Evolutionary conservation across 2,797 vertebrate genomes (phyloP), one percentile per base, ranked within the genome.

Genomic region (Chaenodraco wilsoni): DNA sequence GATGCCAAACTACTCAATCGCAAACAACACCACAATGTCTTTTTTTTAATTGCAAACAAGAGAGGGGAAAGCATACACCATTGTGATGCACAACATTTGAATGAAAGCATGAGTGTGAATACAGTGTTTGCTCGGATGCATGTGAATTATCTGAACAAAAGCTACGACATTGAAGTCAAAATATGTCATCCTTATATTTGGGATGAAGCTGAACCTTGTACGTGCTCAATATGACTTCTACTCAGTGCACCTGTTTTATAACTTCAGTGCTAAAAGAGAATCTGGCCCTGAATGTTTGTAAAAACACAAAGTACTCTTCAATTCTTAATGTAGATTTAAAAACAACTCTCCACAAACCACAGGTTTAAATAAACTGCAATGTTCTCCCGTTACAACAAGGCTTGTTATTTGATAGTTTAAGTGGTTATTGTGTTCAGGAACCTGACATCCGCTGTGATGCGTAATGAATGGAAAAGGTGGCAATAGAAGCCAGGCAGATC

Each of bases 391-490:
- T 31, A 57, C 70, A 69, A 44, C 23, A 31, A 57, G 23, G 27
- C 56, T 45, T 59, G 58, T 80, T 44, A 21, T 51, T 63, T 44
- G 17, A 55, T 50, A 66, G 66, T 81, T 77, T 45, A 68, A 69
- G 54, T 59, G 59, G 61, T 48, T 71, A 72, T 69, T 74, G 59
- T 72, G 58, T 57, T 74, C 64, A 71, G 57, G 46, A 86, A 75
- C 9, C 46, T 19, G 15, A 54, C 57, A 65, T 71, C 57, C 9
- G 0, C 71, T 59, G 41, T 57, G 82, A 83, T 81, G 70, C 79
- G 80, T 78, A 89, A 74, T 79, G 64, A 78, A 72, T 65, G 55
- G 72, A 74, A 78, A 82, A 79, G 69, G 50, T 82, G 74, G 78
- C 56, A 61, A 82, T 66, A 75, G 67, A 77, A 85, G 78, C 37